phyloP scores from a whole-genome alignment of 2,113 vertebrate genomes.

The Tetrao urogallus region DNA sequence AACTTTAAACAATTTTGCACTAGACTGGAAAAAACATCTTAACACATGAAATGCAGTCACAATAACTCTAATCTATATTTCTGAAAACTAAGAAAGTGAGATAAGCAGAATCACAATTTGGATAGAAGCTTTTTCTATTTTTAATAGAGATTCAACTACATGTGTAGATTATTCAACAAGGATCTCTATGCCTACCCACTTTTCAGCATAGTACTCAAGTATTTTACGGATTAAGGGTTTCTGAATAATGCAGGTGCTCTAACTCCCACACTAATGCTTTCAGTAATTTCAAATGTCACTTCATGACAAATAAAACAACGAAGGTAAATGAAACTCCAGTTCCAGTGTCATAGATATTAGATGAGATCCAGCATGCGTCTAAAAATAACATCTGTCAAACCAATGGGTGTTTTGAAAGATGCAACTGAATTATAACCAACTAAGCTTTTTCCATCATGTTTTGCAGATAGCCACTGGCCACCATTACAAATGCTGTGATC shows the following conservation, averaged over 20 bases:
- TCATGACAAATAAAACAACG: neutral
- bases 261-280: neutral
- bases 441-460: neutral
- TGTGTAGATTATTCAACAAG: neutral
- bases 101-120: neutral
- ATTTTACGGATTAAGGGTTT: neutral
- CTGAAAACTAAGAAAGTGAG: neutral
- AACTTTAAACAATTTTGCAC: neutral
- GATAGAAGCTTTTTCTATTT: neutral
- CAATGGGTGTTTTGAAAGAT: neutral
- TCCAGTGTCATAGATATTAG: neutral
- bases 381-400: neutral
- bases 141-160: neutral
- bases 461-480: neutral
- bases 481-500: neutral
- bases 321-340: slow-evolving; percentile 3
- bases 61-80: neutral
- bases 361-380: neutral
- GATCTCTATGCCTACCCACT: neutral
- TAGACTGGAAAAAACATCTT: neutral
- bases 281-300: neutral
- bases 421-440: neutral
- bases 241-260: neutral
- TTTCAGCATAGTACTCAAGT: neutral
- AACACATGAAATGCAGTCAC: neutral